These are phyloP conservation scores for Coilia nasus DNA, from an alignment of 2,797 vertebrate species.

Conservation along the genomic window DNA sequence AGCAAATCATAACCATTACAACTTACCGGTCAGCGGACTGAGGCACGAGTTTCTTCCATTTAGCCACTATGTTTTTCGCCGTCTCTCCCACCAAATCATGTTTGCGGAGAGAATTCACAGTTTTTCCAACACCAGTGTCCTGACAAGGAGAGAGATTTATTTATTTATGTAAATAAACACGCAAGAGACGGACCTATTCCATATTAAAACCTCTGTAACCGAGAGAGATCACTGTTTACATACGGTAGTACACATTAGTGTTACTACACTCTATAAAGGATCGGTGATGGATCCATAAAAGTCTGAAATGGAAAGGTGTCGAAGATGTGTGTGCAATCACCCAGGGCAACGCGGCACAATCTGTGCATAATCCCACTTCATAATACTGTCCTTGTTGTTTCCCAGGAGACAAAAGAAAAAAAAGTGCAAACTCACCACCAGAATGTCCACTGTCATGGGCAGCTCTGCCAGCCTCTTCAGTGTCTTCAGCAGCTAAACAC, in stretches of 20 bases:
- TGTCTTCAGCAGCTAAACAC: conserved; percentile 87
- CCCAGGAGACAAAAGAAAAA: background rate
- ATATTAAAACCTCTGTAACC: background rate
- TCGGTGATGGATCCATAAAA: background rate
- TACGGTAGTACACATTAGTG: background rate
- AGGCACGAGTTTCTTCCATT: conserved; percentile 98
- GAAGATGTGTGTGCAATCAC: background rate
- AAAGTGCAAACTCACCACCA: conserved; percentile 83
- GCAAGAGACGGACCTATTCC: background rate
- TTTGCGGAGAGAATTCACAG: conserved; percentile 93
- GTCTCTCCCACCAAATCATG: conserved; percentile 85
- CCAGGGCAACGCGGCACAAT: background rate
- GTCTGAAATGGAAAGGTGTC: background rate
- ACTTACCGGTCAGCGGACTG: conserved; percentile 84
- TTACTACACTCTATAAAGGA: background rate
- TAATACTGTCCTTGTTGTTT: background rate
- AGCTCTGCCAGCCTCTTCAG: conserved; percentile 89
- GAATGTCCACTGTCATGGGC: conserved; percentile 94
- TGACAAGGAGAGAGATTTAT: conserved; percentile 51
- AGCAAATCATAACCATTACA: background rate
- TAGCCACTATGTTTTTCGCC: conserved; percentile 89
- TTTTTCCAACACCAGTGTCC: conserved; percentile 97
- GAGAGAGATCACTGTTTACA: background rate
- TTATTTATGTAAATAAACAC: background rate
- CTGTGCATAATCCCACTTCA: background rate